phyloP scores from a whole-genome alignment of 2,888 invertebrate species.

The Heliothis peltigera region DNA sequence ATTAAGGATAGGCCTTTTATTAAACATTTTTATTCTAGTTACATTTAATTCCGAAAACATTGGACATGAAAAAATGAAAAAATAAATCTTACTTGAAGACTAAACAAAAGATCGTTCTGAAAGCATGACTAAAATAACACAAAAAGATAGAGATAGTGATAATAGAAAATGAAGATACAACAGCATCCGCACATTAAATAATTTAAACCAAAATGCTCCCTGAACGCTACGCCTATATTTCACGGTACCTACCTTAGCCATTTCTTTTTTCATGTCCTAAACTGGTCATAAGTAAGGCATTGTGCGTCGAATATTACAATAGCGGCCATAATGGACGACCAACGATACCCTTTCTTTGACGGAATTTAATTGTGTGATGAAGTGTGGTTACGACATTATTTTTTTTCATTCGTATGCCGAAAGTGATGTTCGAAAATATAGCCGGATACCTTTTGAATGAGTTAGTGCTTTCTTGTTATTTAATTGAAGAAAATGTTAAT shows the following conservation, averaged over 20 bases:
- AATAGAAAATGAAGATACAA: not conserved
- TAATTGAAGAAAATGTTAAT: no score
- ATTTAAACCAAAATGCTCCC: slow-evolving; percentile 14
- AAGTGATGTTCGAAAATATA: slow-evolving; percentile 67
- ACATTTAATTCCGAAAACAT: no score
- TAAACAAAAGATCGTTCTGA: no score
- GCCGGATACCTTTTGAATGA: slow-evolving; percentile 47
- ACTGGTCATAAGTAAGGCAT: slow-evolving; percentile 87
- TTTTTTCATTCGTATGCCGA: slow-evolving; percentile 68
- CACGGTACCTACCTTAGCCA: slow-evolving; percentile 71
- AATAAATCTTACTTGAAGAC: no score
- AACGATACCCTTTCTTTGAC: slow-evolving; percentile 88
- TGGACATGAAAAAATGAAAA: no score
- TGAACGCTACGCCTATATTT: slow-evolving; percentile 61
- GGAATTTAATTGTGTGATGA: slow-evolving; percentile 89
- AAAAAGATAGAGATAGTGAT: not conserved
- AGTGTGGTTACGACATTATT: slow-evolving; percentile 87
- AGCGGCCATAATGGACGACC: slow-evolving; percentile 85
- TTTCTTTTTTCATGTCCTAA: slow-evolving; percentile 88
- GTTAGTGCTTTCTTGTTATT: slow-evolving; percentile 16
- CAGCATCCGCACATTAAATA: not conserved
- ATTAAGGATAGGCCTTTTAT: no score
- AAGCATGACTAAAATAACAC: no score
- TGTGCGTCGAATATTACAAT: slow-evolving; percentile 88
- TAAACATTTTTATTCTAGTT: no score